Base-by-base conservation (phyloP, 2,113 vertebrate species). In the Lepisosteus oculatus region DNA sequence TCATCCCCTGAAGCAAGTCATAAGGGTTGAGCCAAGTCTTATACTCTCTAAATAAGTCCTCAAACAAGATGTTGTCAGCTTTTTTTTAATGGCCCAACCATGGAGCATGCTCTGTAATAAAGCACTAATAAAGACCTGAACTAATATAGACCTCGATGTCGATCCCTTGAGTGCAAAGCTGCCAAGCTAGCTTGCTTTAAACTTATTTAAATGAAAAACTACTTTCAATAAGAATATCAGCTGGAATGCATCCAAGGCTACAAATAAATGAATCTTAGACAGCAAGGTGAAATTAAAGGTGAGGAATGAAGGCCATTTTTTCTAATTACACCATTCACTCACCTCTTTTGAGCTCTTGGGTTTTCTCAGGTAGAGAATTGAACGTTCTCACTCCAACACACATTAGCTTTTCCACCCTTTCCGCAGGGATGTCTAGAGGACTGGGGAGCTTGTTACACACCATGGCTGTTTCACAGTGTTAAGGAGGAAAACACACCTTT, bases 371-470 rank as follows among this genome's bases (percentile, higher is more conserved):
- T 45, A 98, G 85, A 0, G 93, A 93, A 79, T 98, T 95, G 73
- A 99, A 99, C 0, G 84, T 80, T 47, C 91, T 88, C 0, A 88
- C 83, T 67, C 94, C 95, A 0, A 92, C 80, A 56, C 93, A 96
- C 92, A 99, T 90, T 72, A 99, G 87, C 55, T 84, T 96, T 83
- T 99, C 97, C 77, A 96, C 95, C 61, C 95, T 89, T 85, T 98
- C 96, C 0, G 86, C 84, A 0, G 86, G 12, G 14, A 98, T 93
- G 55, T 97, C 95, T 61, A 95, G 81, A 0, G 97, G 97, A 74
- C 97, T 95, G 3, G 97, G 96, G 54, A 99, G 91, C 70, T 95
- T 98, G 76, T 89, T 90, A 77, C 97, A 98, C 68, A 96, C 97
- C 97, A 98, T 97, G 0, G 90, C 97, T 99, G 79, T 70, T 73